phyloP scores from a whole-genome alignment of 2,888 invertebrate genomes.

The Drosophila nr. perissopoda region DNA sequence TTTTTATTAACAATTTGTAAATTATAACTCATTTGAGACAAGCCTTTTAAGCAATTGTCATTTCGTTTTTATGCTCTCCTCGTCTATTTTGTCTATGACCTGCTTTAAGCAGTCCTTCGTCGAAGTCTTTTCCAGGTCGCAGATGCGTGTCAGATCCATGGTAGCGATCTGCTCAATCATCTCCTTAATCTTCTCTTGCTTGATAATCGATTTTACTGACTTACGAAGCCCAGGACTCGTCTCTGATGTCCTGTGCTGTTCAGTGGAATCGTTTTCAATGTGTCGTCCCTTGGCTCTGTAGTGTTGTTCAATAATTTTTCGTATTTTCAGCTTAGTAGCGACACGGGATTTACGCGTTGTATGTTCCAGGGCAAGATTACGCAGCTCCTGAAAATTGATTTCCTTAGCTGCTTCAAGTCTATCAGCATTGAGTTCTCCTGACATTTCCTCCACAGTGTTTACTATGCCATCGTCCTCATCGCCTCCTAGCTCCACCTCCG shows the following conservation, averaged over 20 bases:
- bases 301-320: constrained; percentile 81
- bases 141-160: constrained; percentile 85
- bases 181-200: constrained; percentile 84
- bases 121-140: constrained; percentile 85
- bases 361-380: constrained; percentile 81
- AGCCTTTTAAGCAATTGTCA: constrained; percentile 5
- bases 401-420: constrained; percentile 66
- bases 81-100: constrained; percentile 85
- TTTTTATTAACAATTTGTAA: constrained; percentile 35
- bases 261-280: constrained; percentile 79
- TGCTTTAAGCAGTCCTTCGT: constrained; percentile 86
- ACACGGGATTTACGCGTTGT: constrained; percentile 75
- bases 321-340: constrained; percentile 82
- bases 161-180: constrained; percentile 85
- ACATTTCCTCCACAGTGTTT: constrained; percentile 67
- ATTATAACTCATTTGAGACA: constrained; percentile 5
- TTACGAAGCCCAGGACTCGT: constrained; percentile 55
- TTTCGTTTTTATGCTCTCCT: constrained; percentile 62
- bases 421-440: constrained; percentile 52
- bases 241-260: constrained; percentile 34
- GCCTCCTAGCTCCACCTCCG: constrained; percentile 21
- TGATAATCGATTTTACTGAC: constrained; percentile 82
- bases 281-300: constrained; percentile 82
- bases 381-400: constrained; percentile 82
- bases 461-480: constrained; percentile 79